phyloP scores from a whole-genome alignment of 2,113 vertebrate genomes.

The Carettochelys insculpta region DNA sequence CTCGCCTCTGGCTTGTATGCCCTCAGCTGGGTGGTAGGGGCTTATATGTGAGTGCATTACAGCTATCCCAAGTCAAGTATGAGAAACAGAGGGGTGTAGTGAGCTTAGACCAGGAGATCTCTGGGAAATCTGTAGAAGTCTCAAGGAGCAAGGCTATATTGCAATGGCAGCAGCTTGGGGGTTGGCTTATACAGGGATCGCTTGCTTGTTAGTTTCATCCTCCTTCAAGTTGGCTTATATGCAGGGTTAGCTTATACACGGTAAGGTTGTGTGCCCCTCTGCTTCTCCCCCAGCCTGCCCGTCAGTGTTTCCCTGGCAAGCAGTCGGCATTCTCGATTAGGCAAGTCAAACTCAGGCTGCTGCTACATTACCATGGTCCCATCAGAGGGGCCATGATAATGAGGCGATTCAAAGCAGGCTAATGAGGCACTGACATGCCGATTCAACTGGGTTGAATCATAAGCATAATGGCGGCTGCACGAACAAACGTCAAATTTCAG shows the following conservation, averaged over 20 bases:
- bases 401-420: too few relatives aligned
- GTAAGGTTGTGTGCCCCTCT: not conserved
- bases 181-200: not conserved
- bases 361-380: too few relatives aligned
- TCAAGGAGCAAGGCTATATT: not conserved
- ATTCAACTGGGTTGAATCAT: too few relatives aligned
- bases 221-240: not conserved
- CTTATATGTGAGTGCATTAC: not conserved
- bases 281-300: too few relatives aligned
- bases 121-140: not conserved
- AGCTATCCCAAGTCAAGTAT: not conserved
- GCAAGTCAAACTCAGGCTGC: too few relatives aligned
- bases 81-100: not conserved
- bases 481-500: too few relatives aligned
- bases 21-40: not conserved
- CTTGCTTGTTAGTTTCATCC: not conserved
- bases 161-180: not conserved
- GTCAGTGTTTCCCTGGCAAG: not conserved
- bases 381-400: too few relatives aligned
- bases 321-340: too few relatives aligned
- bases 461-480: too few relatives aligned
- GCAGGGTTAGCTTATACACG: not conserved
- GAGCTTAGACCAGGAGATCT: not conserved
- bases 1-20: not conserved
- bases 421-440: too few relatives aligned